A percentile compares a stretch with the other conserved stretches of the same genome.
Conservation (phyloP, 2,113 vertebrate genomes). For the Cervus canadensis region DNA sequence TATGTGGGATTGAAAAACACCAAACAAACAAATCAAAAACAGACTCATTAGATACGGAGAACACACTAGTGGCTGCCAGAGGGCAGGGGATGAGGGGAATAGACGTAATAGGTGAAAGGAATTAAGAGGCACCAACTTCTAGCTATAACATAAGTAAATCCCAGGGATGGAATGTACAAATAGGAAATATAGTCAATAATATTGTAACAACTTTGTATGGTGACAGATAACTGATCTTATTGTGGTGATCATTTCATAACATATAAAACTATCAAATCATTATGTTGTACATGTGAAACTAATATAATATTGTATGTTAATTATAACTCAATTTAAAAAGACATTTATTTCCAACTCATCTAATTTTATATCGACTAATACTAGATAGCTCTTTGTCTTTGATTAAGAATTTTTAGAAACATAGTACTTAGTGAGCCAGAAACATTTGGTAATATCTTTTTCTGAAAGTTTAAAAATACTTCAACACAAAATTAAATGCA, state of each 20-base stretch:
- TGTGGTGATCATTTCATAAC: background rate
- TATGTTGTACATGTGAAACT: background rate
- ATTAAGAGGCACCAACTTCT: background rate
- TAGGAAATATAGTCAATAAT: background rate
- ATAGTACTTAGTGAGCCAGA: conserved; percentile 42
- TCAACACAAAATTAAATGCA: conserved; percentile 64
- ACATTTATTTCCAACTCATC: background rate
- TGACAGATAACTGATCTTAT: background rate
- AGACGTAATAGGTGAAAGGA: background rate
- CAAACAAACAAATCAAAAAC: background rate
- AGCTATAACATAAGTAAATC: background rate
- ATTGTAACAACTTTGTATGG: background rate
- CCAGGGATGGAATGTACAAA: background rate
- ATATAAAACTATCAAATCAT: background rate
- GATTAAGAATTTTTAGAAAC: conserved; percentile 48
- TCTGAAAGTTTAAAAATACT: conserved; percentile 58
- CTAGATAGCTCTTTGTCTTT: conserved; percentile 46
- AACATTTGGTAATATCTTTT: conserved; percentile 67
- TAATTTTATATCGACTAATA: conserved; percentile 18
- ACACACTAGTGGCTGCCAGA: background rate
- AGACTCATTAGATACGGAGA: background rate
- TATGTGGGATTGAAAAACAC: background rate
- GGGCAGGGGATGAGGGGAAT: background rate
- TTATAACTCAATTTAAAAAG: background rate
- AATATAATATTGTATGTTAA: background rate